phyloP scores from a whole-genome alignment of 2,113 vertebrate species.

The Mormyrus iriodes region DNA sequence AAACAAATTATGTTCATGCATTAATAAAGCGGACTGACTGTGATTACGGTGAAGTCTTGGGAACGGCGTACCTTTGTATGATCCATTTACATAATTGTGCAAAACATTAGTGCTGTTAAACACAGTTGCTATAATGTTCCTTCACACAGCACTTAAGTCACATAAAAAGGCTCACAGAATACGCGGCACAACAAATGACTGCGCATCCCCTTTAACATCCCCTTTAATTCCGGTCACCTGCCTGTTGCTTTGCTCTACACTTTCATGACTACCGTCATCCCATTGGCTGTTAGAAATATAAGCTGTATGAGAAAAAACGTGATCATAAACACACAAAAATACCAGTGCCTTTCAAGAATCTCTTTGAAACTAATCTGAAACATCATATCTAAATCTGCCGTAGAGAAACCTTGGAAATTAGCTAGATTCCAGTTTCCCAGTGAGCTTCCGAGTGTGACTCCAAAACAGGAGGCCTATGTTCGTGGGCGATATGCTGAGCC shows the following conservation, averaged over 20 bases:
- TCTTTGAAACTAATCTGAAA: not conserved
- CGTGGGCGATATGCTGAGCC: slow-evolving; percentile 68
- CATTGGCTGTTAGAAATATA: not conserved
- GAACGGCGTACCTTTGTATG: slow-evolving; percentile 33
- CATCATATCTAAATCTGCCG: not conserved
- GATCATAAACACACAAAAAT: not conserved
- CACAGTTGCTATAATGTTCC: not conserved
- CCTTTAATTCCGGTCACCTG: not conserved
- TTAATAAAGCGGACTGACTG: slow-evolving; percentile 64
- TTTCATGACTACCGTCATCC: not conserved
- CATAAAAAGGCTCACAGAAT: not conserved
- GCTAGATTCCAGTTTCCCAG: no score
- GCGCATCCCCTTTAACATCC: not conserved
- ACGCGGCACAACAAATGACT: not conserved
- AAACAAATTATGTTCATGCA: slow-evolving; percentile 57
- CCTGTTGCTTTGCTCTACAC: not conserved
- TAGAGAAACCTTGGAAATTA: not conserved
- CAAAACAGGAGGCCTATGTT: slow-evolving; percentile 59
- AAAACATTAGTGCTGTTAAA: slow-evolving; percentile 13
- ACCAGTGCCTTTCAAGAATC: not conserved
- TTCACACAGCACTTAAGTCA: slow-evolving; percentile 6
- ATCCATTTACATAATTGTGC: slow-evolving; percentile 7
- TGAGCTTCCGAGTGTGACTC: not conserved
- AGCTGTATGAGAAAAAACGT: not conserved
- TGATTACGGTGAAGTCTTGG: slow-evolving; percentile 65